Evolutionary conservation across 2,888 invertebrate genomes (phyloP).

Genomic region (Trissolcus brochymenae): DNA sequence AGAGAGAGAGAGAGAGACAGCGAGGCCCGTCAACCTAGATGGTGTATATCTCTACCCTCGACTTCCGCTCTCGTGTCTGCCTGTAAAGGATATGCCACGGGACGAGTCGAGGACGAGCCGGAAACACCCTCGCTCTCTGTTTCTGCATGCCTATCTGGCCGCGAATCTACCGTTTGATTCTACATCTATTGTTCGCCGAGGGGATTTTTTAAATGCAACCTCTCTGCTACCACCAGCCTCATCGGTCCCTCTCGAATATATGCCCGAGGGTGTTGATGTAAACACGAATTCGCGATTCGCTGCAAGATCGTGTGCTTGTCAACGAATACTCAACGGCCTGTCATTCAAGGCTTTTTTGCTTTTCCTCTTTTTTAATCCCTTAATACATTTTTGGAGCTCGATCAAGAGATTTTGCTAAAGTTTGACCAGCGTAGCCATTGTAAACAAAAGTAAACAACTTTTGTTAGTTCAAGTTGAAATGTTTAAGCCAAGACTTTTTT

Average conservation of each 20-base stretch:
- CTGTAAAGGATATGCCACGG: constrained; percentile 13
- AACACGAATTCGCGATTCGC: constrained; percentile 34
- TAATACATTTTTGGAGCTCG: too few species aligned
- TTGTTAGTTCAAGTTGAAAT: too few species aligned
- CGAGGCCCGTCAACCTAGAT: constrained; percentile 37
- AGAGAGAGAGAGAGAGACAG: constrained; percentile 20
- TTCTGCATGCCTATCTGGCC: constrained; percentile 45
- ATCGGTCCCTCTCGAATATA: background rate
- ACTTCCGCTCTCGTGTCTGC: constrained; percentile 32
- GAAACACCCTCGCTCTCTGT: constrained; percentile 14
- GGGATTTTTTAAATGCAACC: constrained; percentile 25
- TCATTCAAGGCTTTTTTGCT: too few species aligned
- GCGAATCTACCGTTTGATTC: constrained; percentile 50
- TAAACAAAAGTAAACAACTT: too few species aligned
- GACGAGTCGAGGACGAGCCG: constrained; percentile 8
- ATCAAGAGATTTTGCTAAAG: too few species aligned
- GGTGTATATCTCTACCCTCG: constrained; percentile 48
- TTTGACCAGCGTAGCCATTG: too few species aligned
- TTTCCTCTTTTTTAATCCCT: too few species aligned
- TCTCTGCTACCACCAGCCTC: background rate
- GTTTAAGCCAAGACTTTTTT: too few species aligned
- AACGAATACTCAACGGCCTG: background rate
- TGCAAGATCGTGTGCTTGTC: constrained; percentile 14
- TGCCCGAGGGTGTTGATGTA: constrained; percentile 31
- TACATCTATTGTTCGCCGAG: constrained; percentile 39